These are phyloP conservation scores for Mermis nigrescens DNA, from an alignment of 2,888 invertebrate species.

Conservation along the genomic window DNA sequence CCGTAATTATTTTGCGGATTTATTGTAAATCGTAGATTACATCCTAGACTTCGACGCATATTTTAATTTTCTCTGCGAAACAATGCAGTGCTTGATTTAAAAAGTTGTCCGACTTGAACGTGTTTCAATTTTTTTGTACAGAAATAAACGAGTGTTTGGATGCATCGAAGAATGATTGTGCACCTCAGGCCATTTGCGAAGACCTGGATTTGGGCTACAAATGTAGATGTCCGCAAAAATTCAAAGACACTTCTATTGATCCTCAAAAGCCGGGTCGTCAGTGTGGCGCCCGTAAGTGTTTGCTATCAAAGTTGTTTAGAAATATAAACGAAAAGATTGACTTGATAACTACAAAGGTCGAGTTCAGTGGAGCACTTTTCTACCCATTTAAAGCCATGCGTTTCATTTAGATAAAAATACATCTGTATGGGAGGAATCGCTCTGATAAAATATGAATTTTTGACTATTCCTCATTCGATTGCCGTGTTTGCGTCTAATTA, in stretches of 20 bases:
- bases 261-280: slow-evolving; percentile 23
- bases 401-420: too few relatives aligned
- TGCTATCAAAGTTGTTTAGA: too few relatives aligned
- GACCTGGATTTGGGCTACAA: slow-evolving; percentile 16
- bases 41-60: too few relatives aligned
- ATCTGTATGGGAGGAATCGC: too few relatives aligned
- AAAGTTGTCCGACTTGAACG: too few relatives aligned
- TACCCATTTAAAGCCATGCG: neutral
- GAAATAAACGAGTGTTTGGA: slow-evolving; percentile 27
- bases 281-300: slow-evolving; percentile 19
- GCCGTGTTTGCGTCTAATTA: neutral
- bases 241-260: slow-evolving; percentile 22
- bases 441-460: too few relatives aligned
- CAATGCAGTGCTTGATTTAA: too few relatives aligned
- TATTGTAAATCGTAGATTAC: too few relatives aligned
- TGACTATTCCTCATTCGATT: neutral
- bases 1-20: too few relatives aligned
- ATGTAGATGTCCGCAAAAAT: slow-evolving; percentile 15
- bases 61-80: too few relatives aligned
- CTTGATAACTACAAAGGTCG: too few relatives aligned
- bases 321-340: neutral
- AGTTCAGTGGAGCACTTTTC: too few relatives aligned
- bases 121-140: neutral
- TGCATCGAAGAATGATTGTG: slow-evolving; percentile 27
- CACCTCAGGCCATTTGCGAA: slow-evolving; percentile 26